Conservation (phyloP, 2,113 vertebrate genomes). For the Pollachius pollachius region DNA sequence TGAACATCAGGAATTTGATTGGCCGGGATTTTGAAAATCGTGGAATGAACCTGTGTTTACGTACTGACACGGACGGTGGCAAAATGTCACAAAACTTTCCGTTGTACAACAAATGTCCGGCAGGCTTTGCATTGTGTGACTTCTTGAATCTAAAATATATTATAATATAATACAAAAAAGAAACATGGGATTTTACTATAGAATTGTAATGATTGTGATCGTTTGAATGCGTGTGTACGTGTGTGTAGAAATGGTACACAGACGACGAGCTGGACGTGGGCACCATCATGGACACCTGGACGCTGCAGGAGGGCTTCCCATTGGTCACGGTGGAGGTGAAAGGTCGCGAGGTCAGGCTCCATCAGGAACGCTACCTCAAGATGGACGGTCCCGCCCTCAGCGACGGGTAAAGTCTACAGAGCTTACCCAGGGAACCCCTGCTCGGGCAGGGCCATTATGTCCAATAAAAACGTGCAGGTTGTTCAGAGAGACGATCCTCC, state of each 20-base stretch:
- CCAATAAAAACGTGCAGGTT: background rate
- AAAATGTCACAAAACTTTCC: no score
- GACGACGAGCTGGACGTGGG: constrained; percentile 74
- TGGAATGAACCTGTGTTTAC: no score
- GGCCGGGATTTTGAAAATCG: no score
- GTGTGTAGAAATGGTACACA: constrained; percentile 75
- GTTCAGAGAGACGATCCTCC: no score
- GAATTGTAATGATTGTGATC: no score
- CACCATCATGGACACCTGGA: constrained; percentile 90
- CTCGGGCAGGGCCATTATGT: background rate
- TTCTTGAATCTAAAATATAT: no score
- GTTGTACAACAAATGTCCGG: no score
- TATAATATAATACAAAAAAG: no score
- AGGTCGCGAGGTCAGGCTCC: constrained; percentile 78
- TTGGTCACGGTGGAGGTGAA: constrained; percentile 80
- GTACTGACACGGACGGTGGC: no score
- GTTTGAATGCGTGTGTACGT: background rate
- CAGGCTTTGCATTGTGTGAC: no score
- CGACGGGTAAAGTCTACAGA: constrained; percentile 69
- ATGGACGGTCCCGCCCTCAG: constrained; percentile 53
- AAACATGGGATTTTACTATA: no score
- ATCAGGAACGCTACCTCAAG: constrained; percentile 82
- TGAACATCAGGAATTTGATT: no score
- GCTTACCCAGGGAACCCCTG: background rate
- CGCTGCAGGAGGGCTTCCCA: constrained; percentile 88